Evolutionary conservation across 1,140 invertebrate species (phyloP).

Genomic region (Microplitis demolitor): DNA sequence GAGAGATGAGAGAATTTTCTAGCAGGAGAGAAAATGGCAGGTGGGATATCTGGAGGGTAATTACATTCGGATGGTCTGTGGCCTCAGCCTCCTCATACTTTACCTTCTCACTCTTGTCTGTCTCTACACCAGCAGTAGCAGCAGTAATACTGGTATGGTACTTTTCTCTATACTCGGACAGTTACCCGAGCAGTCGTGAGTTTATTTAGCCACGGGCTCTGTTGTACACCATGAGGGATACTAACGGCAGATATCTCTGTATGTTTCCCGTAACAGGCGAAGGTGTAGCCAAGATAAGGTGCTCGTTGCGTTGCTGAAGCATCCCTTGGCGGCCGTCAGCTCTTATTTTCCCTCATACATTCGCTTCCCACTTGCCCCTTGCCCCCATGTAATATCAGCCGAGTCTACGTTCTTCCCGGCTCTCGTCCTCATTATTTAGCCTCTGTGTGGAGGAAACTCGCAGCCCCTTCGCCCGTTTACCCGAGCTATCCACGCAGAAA

Average conservation of each 20-base stretch:
- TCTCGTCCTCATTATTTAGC: not conserved
- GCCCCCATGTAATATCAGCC: conserved; percentile 16
- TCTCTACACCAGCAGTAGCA: no score
- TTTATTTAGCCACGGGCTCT: conserved; percentile 31
- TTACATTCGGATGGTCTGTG: conserved; percentile 20
- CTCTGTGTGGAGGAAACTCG: no score
- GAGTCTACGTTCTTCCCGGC: not conserved
- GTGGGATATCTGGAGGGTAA: conserved; percentile 24
- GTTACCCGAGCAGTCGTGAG: not conserved
- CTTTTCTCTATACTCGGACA: conserved; percentile 15
- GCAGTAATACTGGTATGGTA: no score
- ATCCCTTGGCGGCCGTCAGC: conserved; percentile 52
- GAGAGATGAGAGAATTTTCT: not conserved
- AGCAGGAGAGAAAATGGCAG: conserved; percentile 19
- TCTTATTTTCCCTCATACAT: conserved; percentile 13
- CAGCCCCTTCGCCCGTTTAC: no score
- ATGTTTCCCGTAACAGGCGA: conserved; percentile 37
- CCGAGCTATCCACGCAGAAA: no score
- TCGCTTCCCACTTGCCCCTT: conserved; percentile 34
- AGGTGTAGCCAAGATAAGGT: conserved; percentile 58
- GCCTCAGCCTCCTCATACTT: not conserved
- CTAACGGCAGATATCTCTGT: conserved; percentile 47
- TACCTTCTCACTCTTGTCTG: not conserved
- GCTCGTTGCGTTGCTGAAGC: conserved; percentile 56
- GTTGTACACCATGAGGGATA: conserved; percentile 8